phyloP scores from a whole-genome alignment of 2,888 invertebrate species.

The Biston stratarius region DNA sequence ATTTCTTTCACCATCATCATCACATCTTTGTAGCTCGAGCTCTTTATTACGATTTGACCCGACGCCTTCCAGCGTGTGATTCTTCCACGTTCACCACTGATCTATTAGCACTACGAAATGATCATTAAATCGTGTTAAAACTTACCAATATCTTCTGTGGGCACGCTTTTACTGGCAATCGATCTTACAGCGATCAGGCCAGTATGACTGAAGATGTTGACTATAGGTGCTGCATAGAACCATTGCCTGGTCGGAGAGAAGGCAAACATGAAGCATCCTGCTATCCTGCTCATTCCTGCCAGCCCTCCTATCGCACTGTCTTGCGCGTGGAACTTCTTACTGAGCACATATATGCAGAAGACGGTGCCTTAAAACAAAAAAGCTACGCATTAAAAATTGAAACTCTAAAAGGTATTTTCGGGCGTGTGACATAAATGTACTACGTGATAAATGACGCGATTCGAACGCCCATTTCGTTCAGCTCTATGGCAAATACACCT shows the following conservation, averaged over 20 bases:
- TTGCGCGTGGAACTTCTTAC: slow-evolving; percentile 73
- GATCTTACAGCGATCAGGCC: slow-evolving; percentile 86
- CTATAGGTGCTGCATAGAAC: slow-evolving; percentile 81
- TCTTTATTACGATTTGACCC: no score
- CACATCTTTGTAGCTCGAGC: no score
- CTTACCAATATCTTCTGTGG: slow-evolving; percentile 84
- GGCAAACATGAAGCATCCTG: slow-evolving; percentile 81
- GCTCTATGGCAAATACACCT: no score
- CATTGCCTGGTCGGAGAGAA: slow-evolving; percentile 77
- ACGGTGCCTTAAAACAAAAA: slow-evolving; percentile 69
- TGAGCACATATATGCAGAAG: slow-evolving; percentile 80
- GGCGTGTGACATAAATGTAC: no score
- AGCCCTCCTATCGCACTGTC: slow-evolving; percentile 81
- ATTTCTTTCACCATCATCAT: no score
- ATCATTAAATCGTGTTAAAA: not conserved
- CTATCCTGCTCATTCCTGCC: slow-evolving; percentile 84
- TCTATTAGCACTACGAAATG: no score
- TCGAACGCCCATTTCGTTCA: no score
- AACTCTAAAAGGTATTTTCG: not conserved
- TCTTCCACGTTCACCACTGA: no score
- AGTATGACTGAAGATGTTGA: slow-evolving; percentile 84
- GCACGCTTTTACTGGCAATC: slow-evolving; percentile 85
- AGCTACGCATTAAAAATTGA: not conserved
- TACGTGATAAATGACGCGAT: no score
- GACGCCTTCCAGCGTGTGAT: no score